phyloP scores from a whole-genome alignment of 2,113 vertebrate genomes.

The Chaetorhynchus papuensis region DNA sequence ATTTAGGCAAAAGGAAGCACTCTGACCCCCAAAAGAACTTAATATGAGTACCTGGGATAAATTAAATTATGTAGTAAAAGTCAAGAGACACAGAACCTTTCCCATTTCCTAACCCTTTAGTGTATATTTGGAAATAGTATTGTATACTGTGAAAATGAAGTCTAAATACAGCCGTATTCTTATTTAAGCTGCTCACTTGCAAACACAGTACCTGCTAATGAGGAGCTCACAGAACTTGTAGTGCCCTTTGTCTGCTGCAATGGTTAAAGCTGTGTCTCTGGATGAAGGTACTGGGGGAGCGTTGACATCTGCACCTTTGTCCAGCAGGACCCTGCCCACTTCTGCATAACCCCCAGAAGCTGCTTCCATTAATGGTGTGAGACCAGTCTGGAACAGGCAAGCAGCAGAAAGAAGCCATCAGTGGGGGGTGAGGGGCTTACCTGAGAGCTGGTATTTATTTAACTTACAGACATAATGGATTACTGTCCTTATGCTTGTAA shows the following conservation, averaged over 20 bases:
- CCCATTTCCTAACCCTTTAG: too few species aligned
- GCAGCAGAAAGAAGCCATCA: background rate
- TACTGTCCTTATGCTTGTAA: rapidly evolving
- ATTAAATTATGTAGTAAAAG: background rate
- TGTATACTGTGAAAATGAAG: rapidly evolving
- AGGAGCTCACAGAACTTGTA: constrained; percentile 99
- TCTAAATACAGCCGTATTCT: rapidly evolving
- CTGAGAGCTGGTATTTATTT: background rate
- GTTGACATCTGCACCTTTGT: constrained; percentile 98
- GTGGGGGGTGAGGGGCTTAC: too few species aligned
- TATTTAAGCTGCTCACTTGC: background rate
- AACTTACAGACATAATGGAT: background rate
- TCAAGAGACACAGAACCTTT: background rate
- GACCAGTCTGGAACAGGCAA: constrained; percentile 81
- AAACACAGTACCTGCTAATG: constrained; percentile 86
- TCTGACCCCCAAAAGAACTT: background rate
- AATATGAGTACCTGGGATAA: rapidly evolving
- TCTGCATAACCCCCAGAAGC: constrained; percentile 98
- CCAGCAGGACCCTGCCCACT: constrained; percentile 93
- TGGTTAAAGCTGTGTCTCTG: constrained; percentile 96
- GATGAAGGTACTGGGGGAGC: constrained; percentile 97
- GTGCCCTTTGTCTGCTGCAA: constrained; percentile 98
- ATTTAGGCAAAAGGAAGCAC: background rate
- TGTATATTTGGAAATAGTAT: rapidly evolving
- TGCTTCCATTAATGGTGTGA: constrained; percentile 97